These are phyloP conservation scores for Biston stratarius DNA, from an alignment of 2,888 invertebrate species.

Conservation along the genomic window DNA sequence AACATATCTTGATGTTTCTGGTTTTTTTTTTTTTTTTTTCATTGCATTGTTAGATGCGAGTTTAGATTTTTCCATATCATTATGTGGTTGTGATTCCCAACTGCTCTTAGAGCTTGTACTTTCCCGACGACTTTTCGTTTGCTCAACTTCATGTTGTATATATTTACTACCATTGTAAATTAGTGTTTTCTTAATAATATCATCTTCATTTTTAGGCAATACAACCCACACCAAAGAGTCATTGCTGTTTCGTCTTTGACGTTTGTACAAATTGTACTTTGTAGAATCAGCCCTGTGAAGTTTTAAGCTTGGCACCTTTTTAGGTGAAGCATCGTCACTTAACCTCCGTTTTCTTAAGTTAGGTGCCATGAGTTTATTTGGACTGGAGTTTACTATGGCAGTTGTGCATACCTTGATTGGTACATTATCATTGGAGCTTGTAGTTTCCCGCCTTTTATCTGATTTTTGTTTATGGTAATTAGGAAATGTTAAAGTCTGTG, in stretches of 20 bases:
- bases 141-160: not conserved
- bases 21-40: not conserved
- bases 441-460: not conserved
- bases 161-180: not conserved
- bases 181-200: not conserved
- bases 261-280: constrained; percentile 23
- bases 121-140: not conserved
- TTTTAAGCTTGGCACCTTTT: constrained; percentile 9
- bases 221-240: constrained; percentile 28
- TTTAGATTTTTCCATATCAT: not conserved
- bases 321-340: not conserved
- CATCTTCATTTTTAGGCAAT: constrained; percentile 8
- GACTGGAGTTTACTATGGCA: constrained; percentile 4
- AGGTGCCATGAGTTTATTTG: not conserved
- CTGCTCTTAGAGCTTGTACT: not conserved
- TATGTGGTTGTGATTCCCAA: not conserved
- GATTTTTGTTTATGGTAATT: not conserved
- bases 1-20: not conserved
- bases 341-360: not conserved
- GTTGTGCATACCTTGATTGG: constrained; percentile 3
- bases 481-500: constrained; percentile 14
- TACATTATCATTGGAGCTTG: constrained; percentile 5
- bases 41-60: not conserved
- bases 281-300: constrained; percentile 8
- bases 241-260: constrained; percentile 8